phyloP scores from a whole-genome alignment of 2,888 invertebrate species.

The Platerodrilus igneus region DNA sequence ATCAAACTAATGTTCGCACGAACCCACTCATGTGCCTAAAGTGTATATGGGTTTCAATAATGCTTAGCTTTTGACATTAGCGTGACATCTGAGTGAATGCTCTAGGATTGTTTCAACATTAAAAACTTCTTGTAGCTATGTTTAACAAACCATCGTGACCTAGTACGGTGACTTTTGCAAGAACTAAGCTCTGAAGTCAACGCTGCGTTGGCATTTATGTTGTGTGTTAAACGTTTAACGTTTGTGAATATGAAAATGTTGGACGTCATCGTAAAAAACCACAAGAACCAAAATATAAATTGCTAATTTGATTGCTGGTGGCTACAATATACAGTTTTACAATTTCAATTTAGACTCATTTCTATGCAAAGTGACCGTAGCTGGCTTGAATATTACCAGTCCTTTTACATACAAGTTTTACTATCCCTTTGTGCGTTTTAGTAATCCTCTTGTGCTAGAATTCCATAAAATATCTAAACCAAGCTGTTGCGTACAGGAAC shows the following conservation, averaged over 20 bases:
- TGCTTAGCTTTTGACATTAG: too few species aligned
- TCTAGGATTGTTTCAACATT: too few species aligned
- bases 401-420: slow-evolving; percentile 38
- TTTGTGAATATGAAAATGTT: slow-evolving; percentile 18
- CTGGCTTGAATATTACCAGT: slow-evolving; percentile 36
- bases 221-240: slow-evolving; percentile 17
- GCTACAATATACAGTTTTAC: slow-evolving; percentile 39
- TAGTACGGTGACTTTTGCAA: too few species aligned
- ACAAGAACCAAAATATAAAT: slow-evolving; percentile 31
- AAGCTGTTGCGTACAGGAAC: slow-evolving; percentile 22
- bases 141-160: too few species aligned
- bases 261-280: slow-evolving; percentile 29
- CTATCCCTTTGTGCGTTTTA: slow-evolving; percentile 33
- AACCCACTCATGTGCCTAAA: too few species aligned
- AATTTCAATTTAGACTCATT: slow-evolving; percentile 43
- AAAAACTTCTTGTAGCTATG: too few species aligned
- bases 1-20: too few species aligned
- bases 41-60: too few species aligned
- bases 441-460: slow-evolving; percentile 20
- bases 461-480: slow-evolving; percentile 23
- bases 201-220: too few species aligned
- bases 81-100: too few species aligned
- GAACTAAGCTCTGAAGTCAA: too few species aligned
- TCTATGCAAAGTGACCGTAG: slow-evolving; percentile 43
- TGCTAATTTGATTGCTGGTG: slow-evolving; percentile 39